A percentile compares a stretch with the other conserved stretches of the same genome.
Evolutionary conservation across 2,888 invertebrate genomes (phyloP).

Genomic region (Bembecia ichneumoniformis): DNA sequence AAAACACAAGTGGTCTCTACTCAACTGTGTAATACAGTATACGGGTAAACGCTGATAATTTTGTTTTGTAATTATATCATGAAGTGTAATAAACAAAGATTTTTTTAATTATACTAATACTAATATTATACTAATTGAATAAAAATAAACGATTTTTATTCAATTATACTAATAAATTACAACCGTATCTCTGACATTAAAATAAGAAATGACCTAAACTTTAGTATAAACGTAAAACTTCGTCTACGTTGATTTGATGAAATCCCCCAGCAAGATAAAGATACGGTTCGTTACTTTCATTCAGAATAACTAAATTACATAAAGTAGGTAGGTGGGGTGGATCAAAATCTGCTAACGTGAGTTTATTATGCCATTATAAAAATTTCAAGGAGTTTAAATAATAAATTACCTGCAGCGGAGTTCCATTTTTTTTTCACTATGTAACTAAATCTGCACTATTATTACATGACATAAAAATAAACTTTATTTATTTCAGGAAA

Average conservation of each 20-base stretch:
- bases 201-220: neutral
- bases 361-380: slow-evolving; percentile 6
- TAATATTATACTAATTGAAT: no score
- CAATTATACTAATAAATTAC: neutral
- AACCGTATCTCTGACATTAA: neutral
- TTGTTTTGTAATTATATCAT: no score
- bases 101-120: neutral
- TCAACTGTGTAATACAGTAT: no score
- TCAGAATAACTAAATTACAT: slow-evolving; percentile 37
- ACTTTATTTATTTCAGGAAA: no score
- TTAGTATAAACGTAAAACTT: slow-evolving; percentile 38
- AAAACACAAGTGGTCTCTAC: no score
- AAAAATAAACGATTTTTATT: no score
- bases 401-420: no score
- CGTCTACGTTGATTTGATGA: slow-evolving; percentile 36
- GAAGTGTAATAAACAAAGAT: no score
- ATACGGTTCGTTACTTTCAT: slow-evolving; percentile 46
- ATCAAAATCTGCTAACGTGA: slow-evolving; percentile 26
- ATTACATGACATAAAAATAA: no score
- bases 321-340: slow-evolving; percentile 26
- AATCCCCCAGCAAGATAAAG: slow-evolving; percentile 35
- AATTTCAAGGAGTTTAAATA: neutral
- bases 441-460: no score
- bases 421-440: no score
- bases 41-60: no score